Conservation (phyloP, 2,113 vertebrate species). For the Dunckerocampus dactyliophorus region DNA sequence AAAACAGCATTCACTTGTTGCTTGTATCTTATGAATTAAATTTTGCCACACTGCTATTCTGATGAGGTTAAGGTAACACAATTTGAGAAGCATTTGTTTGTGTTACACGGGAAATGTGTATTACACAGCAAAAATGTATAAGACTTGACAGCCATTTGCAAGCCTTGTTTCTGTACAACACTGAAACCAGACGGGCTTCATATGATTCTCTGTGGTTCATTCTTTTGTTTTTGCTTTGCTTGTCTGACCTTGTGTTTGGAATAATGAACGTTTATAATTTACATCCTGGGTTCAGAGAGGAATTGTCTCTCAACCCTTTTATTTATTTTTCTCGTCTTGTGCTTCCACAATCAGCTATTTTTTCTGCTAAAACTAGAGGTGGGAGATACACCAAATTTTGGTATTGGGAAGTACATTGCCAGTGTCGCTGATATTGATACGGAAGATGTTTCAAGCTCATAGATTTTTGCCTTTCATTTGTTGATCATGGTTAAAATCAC, state of each 20-base stretch:
- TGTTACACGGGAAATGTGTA: conserved; percentile 28
- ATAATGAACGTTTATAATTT: conserved; percentile 38
- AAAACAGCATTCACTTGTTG: conserved; percentile 21
- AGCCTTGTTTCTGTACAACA: conserved; percentile 24
- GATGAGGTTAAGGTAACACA: conserved; percentile 22
- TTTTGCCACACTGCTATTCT: conserved; percentile 20
- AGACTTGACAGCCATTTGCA: conserved; percentile 34
- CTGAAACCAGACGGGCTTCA: conserved; percentile 31
- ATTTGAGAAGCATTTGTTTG: conserved; percentile 35
- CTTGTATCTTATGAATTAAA: conserved; percentile 25
- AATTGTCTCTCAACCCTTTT: conserved; percentile 36
- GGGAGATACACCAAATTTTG: background rate
- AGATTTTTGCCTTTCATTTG: too few relatives aligned
- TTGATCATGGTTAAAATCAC: too few relatives aligned
- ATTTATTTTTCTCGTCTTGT: background rate
- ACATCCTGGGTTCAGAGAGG: conserved; percentile 37
- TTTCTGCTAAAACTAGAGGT: background rate
- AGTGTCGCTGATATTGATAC: too few relatives aligned
- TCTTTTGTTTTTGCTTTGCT: conserved; percentile 35
- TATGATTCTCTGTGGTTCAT: conserved; percentile 20
- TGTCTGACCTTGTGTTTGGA: conserved; percentile 36
- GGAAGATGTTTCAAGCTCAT: too few relatives aligned
- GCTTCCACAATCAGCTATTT: background rate
- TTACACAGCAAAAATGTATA: conserved; percentile 23
- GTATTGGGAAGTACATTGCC: too few relatives aligned